Evolutionary conservation across 2,113 vertebrate species (phyloP), one percentile per base, ranked within the genome.

Genomic region (Zosterops pallidus): DNA sequence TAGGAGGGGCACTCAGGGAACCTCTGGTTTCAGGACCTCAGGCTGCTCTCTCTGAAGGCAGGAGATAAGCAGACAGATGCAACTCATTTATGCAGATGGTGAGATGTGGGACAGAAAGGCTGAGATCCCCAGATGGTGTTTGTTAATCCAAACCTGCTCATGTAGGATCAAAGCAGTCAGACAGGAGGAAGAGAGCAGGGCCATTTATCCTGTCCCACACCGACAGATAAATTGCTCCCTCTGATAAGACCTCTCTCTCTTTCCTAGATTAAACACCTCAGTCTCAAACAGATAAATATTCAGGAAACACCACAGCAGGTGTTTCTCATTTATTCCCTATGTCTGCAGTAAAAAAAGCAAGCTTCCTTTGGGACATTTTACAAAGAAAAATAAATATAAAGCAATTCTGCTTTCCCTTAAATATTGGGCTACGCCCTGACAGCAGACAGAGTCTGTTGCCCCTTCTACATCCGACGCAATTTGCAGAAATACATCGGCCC

Each of bases 401-500:
- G 69, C 49, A 72, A 59, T 53, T 80, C 35, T 65, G 23, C 49
- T 50, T 59, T 60, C 64, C 69, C 63, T 53, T 68, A 47, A 68
- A 81, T n/a, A 11, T 0, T 4, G 11, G 16, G 31, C 3, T 15
- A 29, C 33, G 44, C 67, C 47, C 74, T 63, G 44, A 18, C 2
- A 81, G 64, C 47, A 72, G 47, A 50, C 31, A 41, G 1, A 64
- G 33, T 8, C 50, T 29, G 62, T 24, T 20, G 2, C 49, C 47
- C 59, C 95, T 98, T 98, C 6, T 95, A 96, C 28, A 98, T 50
- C 47, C 98, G 98, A 52, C 49, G 89, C 25, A 99, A 95, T 93
- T 99, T 99, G 97, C 99, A 99, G 97, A 99, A 98, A 96, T 99
- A 99, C 96, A 98, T 98, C 19, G 99, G 99, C 52, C 99, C 99